Conservation (phyloP, 2,888 invertebrate genomes). For the Molanna angustata region DNA sequence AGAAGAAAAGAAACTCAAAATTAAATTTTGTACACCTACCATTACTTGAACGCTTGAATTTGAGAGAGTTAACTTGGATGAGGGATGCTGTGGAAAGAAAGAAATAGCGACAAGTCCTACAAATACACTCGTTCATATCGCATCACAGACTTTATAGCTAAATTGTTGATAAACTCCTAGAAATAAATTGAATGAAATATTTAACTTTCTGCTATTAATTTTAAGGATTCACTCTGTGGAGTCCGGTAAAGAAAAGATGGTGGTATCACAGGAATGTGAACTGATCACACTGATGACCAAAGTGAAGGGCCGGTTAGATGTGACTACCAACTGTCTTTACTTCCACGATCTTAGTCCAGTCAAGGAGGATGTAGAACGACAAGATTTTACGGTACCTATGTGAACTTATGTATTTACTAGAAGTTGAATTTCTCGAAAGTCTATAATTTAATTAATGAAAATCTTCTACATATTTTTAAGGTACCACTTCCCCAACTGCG, state of each 20-base stretch:
- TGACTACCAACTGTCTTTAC: conserved; percentile 57
- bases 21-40: too few species aligned
- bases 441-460: neutral
- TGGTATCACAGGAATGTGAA: conserved; percentile 60
- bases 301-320: conserved; percentile 59
- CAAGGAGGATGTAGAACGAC: conserved; percentile 49
- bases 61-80: too few species aligned
- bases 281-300: conserved; percentile 59
- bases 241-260: conserved; percentile 54
- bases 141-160: too few species aligned
- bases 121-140: too few species aligned
- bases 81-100: too few species aligned
- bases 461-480: conserved; percentile 40
- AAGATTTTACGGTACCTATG: conserved; percentile 46
- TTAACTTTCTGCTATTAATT: too few species aligned
- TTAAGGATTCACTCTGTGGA: conserved; percentile 35
- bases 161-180: too few species aligned
- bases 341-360: conserved; percentile 57
- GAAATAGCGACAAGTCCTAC: too few species aligned
- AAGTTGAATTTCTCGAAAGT: neutral
- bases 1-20: too few species aligned
- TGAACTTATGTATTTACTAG: too few species aligned
- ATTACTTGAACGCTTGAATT: too few species aligned
- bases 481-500: conserved; percentile 56
- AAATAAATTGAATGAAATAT: too few species aligned